Percentiles rank a stretch among this genome's conserved stretches.
phyloP scores from a whole-genome alignment of 2,888 invertebrate species.

The Rosalia funebris region DNA sequence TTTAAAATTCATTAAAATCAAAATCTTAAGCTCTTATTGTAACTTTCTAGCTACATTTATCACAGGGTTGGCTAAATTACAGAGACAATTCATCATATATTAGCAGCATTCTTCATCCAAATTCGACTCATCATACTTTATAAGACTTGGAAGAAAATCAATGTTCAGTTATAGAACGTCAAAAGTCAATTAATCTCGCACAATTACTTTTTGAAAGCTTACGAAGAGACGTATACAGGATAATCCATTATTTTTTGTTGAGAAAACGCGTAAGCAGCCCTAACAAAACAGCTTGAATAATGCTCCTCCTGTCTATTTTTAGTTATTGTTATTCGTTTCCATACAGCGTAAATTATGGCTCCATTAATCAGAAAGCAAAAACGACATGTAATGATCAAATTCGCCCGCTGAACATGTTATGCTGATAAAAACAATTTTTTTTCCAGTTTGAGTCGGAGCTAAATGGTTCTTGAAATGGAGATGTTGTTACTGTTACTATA shows the following conservation, averaged over 20 bases:
- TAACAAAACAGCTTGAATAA: slow-evolving; percentile 11
- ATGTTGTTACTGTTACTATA: too few species aligned
- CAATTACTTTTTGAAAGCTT: background rate
- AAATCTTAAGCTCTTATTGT: too few species aligned
- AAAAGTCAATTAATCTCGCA: background rate
- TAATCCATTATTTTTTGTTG: slow-evolving; percentile 5
- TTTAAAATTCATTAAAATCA: too few species aligned
- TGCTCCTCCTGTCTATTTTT: slow-evolving; percentile 15
- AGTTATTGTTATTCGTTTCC: background rate
- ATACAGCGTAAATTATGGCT: background rate
- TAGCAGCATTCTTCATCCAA: too few species aligned
- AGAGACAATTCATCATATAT: too few species aligned
- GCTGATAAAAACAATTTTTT: background rate
- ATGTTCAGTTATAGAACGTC: too few species aligned
- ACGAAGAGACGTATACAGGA: background rate
- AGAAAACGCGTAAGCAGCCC: background rate
- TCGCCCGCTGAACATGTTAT: background rate
- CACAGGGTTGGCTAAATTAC: too few species aligned
- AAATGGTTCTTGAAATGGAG: background rate
- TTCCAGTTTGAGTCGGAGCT: background rate
- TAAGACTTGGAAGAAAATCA: too few species aligned
- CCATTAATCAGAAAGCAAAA: slow-evolving; percentile 13
- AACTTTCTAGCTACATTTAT: too few species aligned
- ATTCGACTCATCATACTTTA: too few species aligned
- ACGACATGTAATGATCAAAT: slow-evolving; percentile 10